Percentiles rank a stretch among this genome's conserved stretches.
Evolutionary conservation across 2,797 vertebrate species (phyloP).

Genomic region (Halcyon chelicuti): DNA sequence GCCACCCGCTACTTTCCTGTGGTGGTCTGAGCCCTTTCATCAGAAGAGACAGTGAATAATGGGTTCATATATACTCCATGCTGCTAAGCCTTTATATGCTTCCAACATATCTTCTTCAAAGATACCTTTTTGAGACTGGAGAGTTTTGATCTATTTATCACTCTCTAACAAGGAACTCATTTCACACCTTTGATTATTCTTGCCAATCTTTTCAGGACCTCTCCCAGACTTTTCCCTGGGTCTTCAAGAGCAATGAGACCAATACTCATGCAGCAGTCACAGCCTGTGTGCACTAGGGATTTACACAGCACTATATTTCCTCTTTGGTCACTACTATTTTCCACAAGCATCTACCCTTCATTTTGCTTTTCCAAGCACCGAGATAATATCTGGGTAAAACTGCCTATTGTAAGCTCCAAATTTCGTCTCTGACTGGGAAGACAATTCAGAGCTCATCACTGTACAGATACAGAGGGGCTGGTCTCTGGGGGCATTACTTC

Average conservation of each 20-base stretch:
- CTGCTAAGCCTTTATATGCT: not conserved
- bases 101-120: not conserved
- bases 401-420: not conserved
- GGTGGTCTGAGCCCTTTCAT: not conserved
- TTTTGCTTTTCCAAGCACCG: not conserved
- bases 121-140: not conserved
- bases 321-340: not conserved
- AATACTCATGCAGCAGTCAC: not conserved
- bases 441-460: not conserved
- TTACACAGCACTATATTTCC: not conserved
- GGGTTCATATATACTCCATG: rapidly evolving
- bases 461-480: not conserved
- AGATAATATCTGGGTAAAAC: not conserved
- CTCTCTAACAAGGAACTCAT: not conserved
- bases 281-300: rapidly evolving
- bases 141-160: not conserved
- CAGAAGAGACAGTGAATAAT: not conserved
- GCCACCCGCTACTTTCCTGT: not conserved
- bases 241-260: rapidly evolving
- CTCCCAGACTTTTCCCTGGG: not conserved
- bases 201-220: not conserved
- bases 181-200: not conserved
- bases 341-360: not conserved
- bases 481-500: not conserved
- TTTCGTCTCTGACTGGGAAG: not conserved